Percentiles rank a stretch among this genome's conserved stretches.
phyloP scores from a whole-genome alignment of 2,888 invertebrate species.

The Acronicta alni region DNA sequence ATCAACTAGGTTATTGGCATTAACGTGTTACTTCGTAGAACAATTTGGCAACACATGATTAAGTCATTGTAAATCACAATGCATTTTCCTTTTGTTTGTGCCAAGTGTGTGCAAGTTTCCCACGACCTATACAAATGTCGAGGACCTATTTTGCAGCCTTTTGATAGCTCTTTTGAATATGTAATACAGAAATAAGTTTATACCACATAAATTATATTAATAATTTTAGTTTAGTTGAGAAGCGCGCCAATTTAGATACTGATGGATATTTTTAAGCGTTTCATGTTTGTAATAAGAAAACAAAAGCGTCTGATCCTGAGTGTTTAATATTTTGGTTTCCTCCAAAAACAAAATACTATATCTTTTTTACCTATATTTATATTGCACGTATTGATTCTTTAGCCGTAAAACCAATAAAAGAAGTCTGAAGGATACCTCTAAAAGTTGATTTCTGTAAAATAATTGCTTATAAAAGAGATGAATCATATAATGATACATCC shows the following conservation, averaged over 20 bases:
- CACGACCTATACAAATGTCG: slow-evolving; percentile 31
- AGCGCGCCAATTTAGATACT: neutral
- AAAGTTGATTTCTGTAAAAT: no score
- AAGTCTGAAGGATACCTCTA: no score
- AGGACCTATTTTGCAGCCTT: slow-evolving; percentile 14
- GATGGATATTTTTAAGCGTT: neutral
- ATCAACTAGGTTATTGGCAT: slow-evolving; percentile 29
- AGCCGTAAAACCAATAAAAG: no score
- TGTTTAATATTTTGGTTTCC: no score
- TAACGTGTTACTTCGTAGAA: slow-evolving; percentile 30
- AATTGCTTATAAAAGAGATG: neutral
- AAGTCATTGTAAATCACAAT: slow-evolving; percentile 19
- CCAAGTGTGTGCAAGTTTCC: slow-evolving; percentile 41
- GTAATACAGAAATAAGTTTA: slow-evolving; percentile 18
- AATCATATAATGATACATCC: slow-evolving; percentile 9
- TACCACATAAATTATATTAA: slow-evolving; percentile 10
- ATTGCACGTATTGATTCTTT: no score
- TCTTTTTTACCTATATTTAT: no score
- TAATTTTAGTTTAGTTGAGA: slow-evolving; percentile 2
- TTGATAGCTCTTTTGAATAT: slow-evolving; percentile 13
- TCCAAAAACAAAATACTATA: no score
- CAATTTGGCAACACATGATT: slow-evolving; percentile 38
- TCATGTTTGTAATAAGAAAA: neutral
- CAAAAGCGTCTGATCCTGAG: neutral
- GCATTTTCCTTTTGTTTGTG: slow-evolving; percentile 39